Conservation (phyloP, 1,140 invertebrate species). For the Neotoxoptera formosana region DNA sequence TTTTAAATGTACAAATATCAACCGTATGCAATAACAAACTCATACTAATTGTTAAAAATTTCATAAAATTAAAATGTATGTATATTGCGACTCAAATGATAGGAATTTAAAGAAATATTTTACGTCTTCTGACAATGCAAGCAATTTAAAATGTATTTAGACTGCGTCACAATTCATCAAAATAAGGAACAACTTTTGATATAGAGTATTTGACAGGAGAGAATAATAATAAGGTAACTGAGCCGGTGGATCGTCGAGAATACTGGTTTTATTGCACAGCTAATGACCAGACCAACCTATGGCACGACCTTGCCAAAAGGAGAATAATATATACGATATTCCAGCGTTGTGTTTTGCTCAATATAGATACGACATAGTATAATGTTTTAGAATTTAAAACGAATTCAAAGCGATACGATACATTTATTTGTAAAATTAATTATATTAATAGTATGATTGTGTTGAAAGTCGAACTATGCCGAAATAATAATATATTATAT, state of each 20-base stretch:
- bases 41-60: background rate
- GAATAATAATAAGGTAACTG: slow-evolving; percentile 18
- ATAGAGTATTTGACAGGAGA: background rate
- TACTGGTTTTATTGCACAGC: slow-evolving; percentile 29
- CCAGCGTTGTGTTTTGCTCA: background rate
- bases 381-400: background rate
- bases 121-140: background rate
- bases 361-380: background rate
- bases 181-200: background rate
- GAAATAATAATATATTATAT: background rate
- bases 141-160: background rate
- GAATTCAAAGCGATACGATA: background rate
- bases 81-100: background rate
- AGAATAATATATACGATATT: background rate
- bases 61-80: background rate
- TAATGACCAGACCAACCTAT: slow-evolving; percentile 33
- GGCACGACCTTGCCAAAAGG: slow-evolving; percentile 4
- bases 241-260: background rate
- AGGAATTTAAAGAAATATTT: background rate
- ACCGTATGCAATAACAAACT: background rate
- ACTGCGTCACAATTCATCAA: background rate
- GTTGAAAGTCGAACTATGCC: background rate
- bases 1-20: background rate
- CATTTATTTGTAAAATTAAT: background rate
- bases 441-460: background rate